Evolutionary conservation across 2,797 vertebrate species (phyloP).

Genomic region (Sebastes flavidus): DNA sequence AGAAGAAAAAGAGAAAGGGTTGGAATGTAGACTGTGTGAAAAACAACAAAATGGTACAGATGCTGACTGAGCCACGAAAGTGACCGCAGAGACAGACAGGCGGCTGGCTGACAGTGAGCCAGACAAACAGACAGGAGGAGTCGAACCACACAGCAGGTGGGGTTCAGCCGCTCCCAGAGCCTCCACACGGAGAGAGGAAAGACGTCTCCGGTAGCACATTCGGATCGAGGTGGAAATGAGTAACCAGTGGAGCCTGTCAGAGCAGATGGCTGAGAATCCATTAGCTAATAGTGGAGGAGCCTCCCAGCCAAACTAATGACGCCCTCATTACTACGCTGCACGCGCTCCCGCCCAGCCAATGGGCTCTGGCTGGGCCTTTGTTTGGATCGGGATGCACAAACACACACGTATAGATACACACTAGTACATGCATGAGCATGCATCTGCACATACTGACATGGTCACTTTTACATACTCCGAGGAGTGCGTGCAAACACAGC

Average conservation of each 20-base stretch:
- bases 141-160: conserved; percentile 35
- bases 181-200: conserved; percentile 31
- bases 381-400: conserved; percentile 22
- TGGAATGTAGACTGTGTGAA: not conserved
- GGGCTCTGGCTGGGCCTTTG: conserved; percentile 67
- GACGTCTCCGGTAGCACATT: conserved; percentile 53
- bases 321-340: conserved; percentile 70
- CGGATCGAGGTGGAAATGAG: conserved; percentile 71
- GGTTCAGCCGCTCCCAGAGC: conserved; percentile 43
- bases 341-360: conserved; percentile 58
- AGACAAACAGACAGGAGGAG: conserved; percentile 15
- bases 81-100: not conserved
- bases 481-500: not conserved
- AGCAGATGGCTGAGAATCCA: conserved; percentile 79
- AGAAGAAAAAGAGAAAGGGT: not conserved
- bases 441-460: not conserved
- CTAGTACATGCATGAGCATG: not conserved
- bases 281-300: conserved; percentile 77
- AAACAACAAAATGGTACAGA: conserved; percentile 4
- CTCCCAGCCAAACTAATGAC: conserved; percentile 74
- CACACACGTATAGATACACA: not conserved
- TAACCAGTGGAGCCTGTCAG: conserved; percentile 68
- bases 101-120: conserved; percentile 21
- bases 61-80: conserved; percentile 15
- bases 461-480: not conserved